These are phyloP conservation scores for Hyposoter didymator DNA, from an alignment of 2,888 invertebrate species.

Conservation along the genomic window DNA sequence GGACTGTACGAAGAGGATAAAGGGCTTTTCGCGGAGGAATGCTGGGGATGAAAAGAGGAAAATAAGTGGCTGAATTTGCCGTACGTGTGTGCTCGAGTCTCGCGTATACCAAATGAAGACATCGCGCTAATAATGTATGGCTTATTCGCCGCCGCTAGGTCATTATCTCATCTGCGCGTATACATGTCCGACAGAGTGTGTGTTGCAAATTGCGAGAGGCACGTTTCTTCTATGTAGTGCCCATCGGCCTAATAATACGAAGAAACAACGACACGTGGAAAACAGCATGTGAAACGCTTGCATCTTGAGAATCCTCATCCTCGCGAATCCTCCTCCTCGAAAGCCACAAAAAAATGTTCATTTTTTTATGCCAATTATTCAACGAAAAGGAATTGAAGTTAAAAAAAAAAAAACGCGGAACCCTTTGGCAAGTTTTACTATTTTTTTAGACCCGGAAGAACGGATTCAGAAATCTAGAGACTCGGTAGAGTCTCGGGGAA, in stretches of 20 bases:
- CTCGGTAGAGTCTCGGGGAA: too few relatives aligned
- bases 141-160: constrained; percentile 43
- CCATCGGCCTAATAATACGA: constrained; percentile 20
- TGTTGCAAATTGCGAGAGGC: constrained; percentile 55
- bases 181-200: constrained; percentile 10
- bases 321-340: not conserved
- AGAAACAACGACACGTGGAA: constrained; percentile 6
- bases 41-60: constrained; percentile 22
- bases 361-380: not conserved
- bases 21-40: constrained; percentile 33
- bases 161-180: constrained; percentile 47
- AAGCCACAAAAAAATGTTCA: not conserved
- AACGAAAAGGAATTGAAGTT: not conserved
- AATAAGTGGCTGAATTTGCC: constrained; percentile 37
- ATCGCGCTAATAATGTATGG: constrained; percentile 54
- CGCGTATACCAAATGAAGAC: constrained; percentile 61
- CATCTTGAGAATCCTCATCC: not conserved
- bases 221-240: constrained; percentile 40
- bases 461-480: too few relatives aligned
- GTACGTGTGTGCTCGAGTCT: constrained; percentile 19
- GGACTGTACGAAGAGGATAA: constrained; percentile 43
- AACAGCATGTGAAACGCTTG: not conserved
- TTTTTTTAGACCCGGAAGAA: not conserved
- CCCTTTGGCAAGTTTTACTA: not conserved
- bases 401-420: not conserved